phyloP scores from a whole-genome alignment of 1,140 invertebrate genomes.

The Trinorchestia longiramus region DNA sequence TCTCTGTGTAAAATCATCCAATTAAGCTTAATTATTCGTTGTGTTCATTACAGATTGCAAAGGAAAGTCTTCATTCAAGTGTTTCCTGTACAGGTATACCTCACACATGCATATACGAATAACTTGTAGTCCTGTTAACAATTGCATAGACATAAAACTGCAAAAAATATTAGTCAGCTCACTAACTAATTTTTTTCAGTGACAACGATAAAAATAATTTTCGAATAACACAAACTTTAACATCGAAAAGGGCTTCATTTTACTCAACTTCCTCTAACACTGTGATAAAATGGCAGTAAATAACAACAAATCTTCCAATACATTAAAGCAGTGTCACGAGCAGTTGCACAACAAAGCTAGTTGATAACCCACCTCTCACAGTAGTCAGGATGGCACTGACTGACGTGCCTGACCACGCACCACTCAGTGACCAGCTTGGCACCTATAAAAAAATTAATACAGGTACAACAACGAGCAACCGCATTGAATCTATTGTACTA shows the following conservation, averaged over 20 bases:
- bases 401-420: too few species aligned
- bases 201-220: not conserved
- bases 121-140: not conserved
- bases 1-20: too few species aligned
- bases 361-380: not conserved
- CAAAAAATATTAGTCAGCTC: not conserved
- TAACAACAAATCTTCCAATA: not conserved
- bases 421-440: too few species aligned
- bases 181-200: not conserved
- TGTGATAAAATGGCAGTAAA: not conserved
- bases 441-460: too few species aligned
- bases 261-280: not conserved
- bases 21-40: too few species aligned
- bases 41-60: too few species aligned
- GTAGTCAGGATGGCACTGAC: not conserved
- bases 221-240: not conserved
- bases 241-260: not conserved
- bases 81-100: too few species aligned
- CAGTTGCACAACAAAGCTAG: not conserved
- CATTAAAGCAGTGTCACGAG: not conserved
- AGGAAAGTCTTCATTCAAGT: too few species aligned
- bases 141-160: not conserved
- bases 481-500: too few species aligned
- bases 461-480: too few species aligned
- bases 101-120: not conserved